Percentiles rank a stretch among this genome's conserved stretches.
Conservation (phyloP, 2,888 invertebrate species). For the Muschampia plurimacula region DNA sequence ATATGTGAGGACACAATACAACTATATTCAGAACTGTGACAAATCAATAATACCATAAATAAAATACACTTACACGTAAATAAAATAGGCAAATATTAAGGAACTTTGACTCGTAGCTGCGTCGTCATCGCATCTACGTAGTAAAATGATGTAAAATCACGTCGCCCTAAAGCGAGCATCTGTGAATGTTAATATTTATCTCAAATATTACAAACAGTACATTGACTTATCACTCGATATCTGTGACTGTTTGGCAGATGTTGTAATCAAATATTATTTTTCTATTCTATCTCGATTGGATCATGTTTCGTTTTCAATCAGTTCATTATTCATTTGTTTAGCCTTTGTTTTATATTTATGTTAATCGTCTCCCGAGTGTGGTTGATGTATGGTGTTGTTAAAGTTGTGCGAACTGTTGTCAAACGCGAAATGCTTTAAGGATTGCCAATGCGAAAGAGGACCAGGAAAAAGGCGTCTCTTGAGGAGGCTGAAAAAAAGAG, state of each 20-base stretch:
- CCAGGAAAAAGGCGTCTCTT: conserved; percentile 80
- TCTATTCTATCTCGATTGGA: conserved; percentile 49
- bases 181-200: conserved; percentile 74
- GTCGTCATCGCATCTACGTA: conserved; percentile 60
- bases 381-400: conserved; percentile 69
- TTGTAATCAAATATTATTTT: conserved; percentile 56
- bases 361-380: conserved; percentile 13
- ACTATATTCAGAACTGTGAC: not conserved
- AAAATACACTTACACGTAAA: conserved; percentile 53
- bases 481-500: conserved; percentile 64
- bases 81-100: conserved; percentile 52
- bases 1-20: no score
- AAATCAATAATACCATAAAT: not conserved
- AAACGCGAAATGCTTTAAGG: conserved; percentile 73
- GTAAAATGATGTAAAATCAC: conserved; percentile 58
- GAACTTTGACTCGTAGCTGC: conserved; percentile 49
- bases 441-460: conserved; percentile 83
- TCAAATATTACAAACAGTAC: conserved; percentile 64
- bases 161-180: conserved; percentile 60
- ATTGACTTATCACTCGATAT: conserved; percentile 72
- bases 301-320: conserved; percentile 48
- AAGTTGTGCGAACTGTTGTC: conserved; percentile 77
- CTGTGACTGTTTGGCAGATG: conserved; percentile 67
- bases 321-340: conserved; percentile 54
- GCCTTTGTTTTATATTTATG: conserved; percentile 29